Evolutionary conservation across 1,140 invertebrate species (phyloP), one percentile per base, ranked within the genome.

Genomic region (Drosophila santomea): DNA sequence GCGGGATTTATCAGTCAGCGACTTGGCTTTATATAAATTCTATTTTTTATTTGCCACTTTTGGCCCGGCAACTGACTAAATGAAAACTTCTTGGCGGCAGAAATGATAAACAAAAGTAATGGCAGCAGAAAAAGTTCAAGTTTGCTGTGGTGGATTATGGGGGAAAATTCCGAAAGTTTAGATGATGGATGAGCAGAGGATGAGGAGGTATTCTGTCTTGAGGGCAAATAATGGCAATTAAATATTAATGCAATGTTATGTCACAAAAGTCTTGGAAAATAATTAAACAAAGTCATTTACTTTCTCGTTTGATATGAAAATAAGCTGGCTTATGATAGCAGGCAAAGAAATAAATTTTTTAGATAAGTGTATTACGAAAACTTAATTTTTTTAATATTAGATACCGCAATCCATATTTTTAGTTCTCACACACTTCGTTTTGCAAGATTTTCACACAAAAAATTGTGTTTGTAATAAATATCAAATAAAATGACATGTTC

Each of bases 1-100:
- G 48, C 48, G 68, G 68, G 51, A 71, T 50, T 72, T 72, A 72
- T 72, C 68, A 72, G 68, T 72, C 66, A 72, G 68, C 68, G 66
- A 58, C 68, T 72, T 71, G 68, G 66, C 52, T 72, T 71, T 72
- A 58, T 72, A 72, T 58, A 72, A 72, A 72, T 50, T 69, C 68
- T 32, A 71, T 48, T 66, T 67, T 71, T 71, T 71, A 58, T 71
- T 55, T 48, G 67, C 67, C 50, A 41, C 64, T 71, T 68, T 57
- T 71, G 51, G 68, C 51, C 44, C 32, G 66, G 66, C 66, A 71
- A 71, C 64, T n/a, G 11, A 58, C 66, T 50, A 72, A 71, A 71
- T 72, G 51, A 58, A 72, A 72, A 72, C 38, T 71, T 47, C 36
- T 25, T 35, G 47, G 47, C 59, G 44, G 41, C 59, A 38, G 36